Conservation (phyloP, 2,113 vertebrate genomes). For the Xiphorhynchus elegans region DNA sequence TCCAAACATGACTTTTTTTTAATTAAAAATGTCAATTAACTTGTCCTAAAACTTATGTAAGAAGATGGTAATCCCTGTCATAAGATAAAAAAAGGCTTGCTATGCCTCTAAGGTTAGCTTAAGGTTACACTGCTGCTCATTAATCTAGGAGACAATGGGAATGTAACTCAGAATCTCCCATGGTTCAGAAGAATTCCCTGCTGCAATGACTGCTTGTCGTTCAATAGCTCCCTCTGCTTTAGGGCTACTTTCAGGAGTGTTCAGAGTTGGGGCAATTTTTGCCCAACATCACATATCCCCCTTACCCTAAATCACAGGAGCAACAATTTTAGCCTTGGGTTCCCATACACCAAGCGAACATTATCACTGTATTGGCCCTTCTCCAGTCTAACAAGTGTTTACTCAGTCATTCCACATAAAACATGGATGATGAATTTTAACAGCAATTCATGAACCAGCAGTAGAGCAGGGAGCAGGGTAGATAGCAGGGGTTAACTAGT, state of each 20-base stretch:
- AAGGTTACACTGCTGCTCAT: not conserved
- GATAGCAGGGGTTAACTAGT: not conserved
- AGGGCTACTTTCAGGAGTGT: not conserved
- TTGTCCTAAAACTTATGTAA: not conserved
- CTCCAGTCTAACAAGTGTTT: not conserved
- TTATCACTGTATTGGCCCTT: not conserved
- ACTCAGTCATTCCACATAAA: not conserved
- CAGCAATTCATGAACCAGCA: not conserved
- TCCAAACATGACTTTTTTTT: not conserved
- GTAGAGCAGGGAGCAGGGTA: not conserved
- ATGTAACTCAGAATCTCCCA: not conserved
- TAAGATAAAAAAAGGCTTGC: accelerated
- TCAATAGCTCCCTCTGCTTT: not conserved
- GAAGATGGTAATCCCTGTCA: not conserved
- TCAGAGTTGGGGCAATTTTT: not conserved
- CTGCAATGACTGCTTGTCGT: not conserved
- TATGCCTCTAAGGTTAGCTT: not conserved
- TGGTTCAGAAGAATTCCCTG: not conserved
- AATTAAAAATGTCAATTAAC: not conserved
- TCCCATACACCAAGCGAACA: not conserved
- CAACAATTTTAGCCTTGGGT: not conserved
- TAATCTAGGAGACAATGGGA: not conserved
- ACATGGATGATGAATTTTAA: not conserved
- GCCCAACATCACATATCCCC: not conserved
- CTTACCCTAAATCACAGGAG: not conserved